A percentile compares a stretch with the other conserved stretches of the same genome.
These are phyloP conservation scores for Embiotoca jacksoni DNA, from an alignment of 2,113 vertebrate species.

Conservation along the genomic window DNA sequence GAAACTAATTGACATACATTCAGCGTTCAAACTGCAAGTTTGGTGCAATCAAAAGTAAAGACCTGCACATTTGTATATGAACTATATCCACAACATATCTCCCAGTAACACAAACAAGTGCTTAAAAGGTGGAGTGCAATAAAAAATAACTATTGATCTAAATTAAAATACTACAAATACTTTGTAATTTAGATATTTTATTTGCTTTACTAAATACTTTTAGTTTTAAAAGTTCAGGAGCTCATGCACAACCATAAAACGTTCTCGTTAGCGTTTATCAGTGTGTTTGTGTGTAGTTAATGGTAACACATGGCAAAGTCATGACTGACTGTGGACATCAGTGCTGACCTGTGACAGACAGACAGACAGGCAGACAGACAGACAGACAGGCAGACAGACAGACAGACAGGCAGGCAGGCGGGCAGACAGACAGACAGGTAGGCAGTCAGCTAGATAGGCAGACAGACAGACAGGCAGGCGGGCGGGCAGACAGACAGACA, in stretches of 20 bases:
- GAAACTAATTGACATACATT: constrained; percentile 12
- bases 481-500: constrained; percentile 9
- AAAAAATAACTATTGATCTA: no score
- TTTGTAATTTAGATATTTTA: no score
- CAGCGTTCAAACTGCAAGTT: constrained; percentile 7
- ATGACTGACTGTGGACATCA: constrained; percentile 44
- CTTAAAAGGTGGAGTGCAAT: background rate
- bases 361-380: no score
- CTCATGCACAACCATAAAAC: no score
- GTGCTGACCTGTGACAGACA: constrained; percentile 41
- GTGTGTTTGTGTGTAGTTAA: constrained; percentile 20
- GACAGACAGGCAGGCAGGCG: no score
- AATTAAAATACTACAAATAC: no score
- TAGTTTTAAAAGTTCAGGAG: no score
- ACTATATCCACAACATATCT: no score
- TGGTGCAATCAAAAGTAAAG: background rate
- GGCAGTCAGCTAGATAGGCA: constrained; percentile 16
- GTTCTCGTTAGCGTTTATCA: constrained; percentile 28
- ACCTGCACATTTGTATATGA: background rate
- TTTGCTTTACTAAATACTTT: constrained; percentile 4
- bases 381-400: no score
- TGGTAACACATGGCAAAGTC: constrained; percentile 31
- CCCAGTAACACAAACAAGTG: background rate
- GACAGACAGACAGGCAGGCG: constrained; percentile 14
- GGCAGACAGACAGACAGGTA: background rate